Conservation (phyloP, 2,888 invertebrate species). For the Sympetrum striolatum region DNA sequence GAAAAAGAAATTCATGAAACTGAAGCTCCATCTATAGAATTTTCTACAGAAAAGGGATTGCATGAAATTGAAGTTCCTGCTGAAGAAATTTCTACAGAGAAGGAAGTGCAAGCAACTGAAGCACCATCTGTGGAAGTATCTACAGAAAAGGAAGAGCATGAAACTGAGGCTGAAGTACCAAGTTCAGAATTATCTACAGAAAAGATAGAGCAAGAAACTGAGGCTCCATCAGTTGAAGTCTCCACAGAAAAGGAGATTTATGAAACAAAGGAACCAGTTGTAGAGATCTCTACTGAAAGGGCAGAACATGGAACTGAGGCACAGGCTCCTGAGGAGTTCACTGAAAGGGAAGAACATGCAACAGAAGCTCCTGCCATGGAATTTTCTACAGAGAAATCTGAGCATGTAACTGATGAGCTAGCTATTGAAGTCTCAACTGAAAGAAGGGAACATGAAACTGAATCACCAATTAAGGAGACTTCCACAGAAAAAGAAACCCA, state of each 20-base stretch:
- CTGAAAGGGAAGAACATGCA: neutral
- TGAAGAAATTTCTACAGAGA: conserved; percentile 16
- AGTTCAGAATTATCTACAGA: neutral
- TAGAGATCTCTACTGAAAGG: neutral
- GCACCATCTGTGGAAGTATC: conserved; percentile 23
- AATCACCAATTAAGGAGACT: conserved; percentile 29
- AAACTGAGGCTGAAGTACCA: neutral
- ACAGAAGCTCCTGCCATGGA: neutral
- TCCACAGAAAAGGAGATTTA: conserved; percentile 46
- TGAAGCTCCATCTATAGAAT: neutral
- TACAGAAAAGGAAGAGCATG: neutral
- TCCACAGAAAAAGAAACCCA: conserved; percentile 40
- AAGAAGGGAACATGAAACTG: conserved; percentile 45
- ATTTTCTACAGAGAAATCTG: conserved; percentile 49
- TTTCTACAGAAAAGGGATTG: conserved; percentile 42
- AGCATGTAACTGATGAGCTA: conserved; percentile 48
- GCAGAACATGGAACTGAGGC: neutral
- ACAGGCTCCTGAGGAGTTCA: neutral
- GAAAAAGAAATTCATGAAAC: neutral
- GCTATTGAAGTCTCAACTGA: conserved; percentile 25
- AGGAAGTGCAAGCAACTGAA: conserved; percentile 44
- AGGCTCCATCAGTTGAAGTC: conserved; percentile 22
- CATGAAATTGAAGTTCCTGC: conserved; percentile 45
- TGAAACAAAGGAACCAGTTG: conserved; percentile 24
- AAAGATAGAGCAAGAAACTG: neutral